phyloP scores from a whole-genome alignment of 2,888 invertebrate species.

The Xestia xanthographa region DNA sequence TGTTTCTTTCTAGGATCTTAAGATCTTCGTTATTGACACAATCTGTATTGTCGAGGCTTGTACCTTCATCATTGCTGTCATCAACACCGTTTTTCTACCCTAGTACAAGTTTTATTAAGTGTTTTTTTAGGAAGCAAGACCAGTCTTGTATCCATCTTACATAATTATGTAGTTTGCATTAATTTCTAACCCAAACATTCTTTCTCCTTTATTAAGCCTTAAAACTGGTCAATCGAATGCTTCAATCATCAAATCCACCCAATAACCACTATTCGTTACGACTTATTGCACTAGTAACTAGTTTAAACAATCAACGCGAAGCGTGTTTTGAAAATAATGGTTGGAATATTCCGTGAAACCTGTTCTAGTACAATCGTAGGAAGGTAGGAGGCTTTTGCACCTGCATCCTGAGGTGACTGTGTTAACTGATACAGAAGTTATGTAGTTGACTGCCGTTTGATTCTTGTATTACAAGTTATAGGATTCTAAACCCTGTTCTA shows the following conservation, averaged over 20 bases:
- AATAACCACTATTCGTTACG: slow-evolving; percentile 20
- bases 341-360: slow-evolving; percentile 33
- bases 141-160: not conserved
- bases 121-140: not conserved
- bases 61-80: no score
- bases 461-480: not conserved
- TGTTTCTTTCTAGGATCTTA: not conserved
- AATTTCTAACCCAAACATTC: not conserved
- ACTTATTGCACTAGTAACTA: slow-evolving; percentile 3
- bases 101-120: not conserved
- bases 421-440: not conserved
- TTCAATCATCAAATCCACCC: not conserved
- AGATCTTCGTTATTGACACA: not conserved
- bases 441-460: not conserved
- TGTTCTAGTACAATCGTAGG: slow-evolving; percentile 13
- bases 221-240: not conserved
- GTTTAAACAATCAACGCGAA: slow-evolving; percentile 27
- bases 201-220: not conserved
- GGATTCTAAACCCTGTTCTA: not conserved
- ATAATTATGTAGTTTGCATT: rapidly evolving
- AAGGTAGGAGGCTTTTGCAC: slow-evolving; percentile 28
- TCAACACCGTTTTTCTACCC: not conserved
- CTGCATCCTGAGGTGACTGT: not conserved
- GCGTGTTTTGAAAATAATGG: slow-evolving; percentile 52
- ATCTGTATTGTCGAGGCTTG: not conserved